Evolutionary conservation across 2,888 invertebrate genomes (phyloP), one percentile per base, ranked within the genome.

Genomic region (Blomia tropicalis): DNA sequence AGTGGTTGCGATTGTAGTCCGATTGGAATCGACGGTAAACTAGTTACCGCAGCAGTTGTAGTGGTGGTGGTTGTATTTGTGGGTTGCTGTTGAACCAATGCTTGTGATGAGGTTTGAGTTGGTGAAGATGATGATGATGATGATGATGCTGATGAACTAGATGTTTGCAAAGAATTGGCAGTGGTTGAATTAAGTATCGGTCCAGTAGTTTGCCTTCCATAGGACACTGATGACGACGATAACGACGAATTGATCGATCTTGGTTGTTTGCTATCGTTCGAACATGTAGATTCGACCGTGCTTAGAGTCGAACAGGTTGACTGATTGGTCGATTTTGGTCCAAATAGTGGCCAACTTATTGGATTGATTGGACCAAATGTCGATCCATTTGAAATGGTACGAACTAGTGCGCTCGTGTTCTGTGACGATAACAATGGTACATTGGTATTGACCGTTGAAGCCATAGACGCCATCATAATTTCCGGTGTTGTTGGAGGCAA

Each of bases 381-480:
- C 11, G 56, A 56, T 11, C 56, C 56, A 56, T 56, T 56, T 31
- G 56, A 56, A n/a, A 56, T 56, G 4, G 56, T 56, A n/a, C 56
- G 56, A 2, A 56, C 56, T n/a, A 56, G 29, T 31, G 56, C 56
- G 25, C 11, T 11, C 11, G 56, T 36, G 23, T 56, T 56, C 36
- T 36, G 36, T 11, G 7, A 11, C 7, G 36, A 36, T 17, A 36
- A 17, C 17, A 36, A 17, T 7, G 36, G 36, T n/a, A n/a, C n/a
- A n/a, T n/a, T n/a, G n/a, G n/a, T n/a, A n/a, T n/a, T n/a, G n/a
- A n/a, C n/a, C n/a, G n/a, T n/a, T n/a, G n/a, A n/a, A n/a, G n/a
- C n/a, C n/a, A n/a, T n/a, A n/a, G n/a, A n/a, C n/a, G n/a, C n/a
- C n/a, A n/a, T n/a, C n/a, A n/a, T n/a, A n/a, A n/a, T n/a, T n/a